Conservation (phyloP, 1,140 invertebrate species). For the Leguminivora glycinivorella region DNA sequence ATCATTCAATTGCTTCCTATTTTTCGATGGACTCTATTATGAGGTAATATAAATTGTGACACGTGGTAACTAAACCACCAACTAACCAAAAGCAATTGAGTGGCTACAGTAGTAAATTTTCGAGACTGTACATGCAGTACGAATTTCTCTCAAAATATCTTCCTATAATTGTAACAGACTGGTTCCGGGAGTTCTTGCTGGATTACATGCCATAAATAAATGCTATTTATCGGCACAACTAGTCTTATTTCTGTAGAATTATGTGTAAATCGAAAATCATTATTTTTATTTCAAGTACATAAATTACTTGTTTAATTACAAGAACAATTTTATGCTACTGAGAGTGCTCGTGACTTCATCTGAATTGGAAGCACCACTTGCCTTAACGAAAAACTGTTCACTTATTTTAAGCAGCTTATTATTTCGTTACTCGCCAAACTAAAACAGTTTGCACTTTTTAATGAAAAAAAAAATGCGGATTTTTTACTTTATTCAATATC, state of each 20-base stretch:
- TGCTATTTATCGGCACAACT: constrained; percentile 14
- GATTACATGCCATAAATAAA: constrained; percentile 18
- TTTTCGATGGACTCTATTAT: no score
- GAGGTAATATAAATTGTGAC: no score
- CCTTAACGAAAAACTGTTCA: not conserved
- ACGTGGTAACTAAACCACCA: no score
- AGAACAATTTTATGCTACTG: not conserved
- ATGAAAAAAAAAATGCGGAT: no score
- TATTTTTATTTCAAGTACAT: constrained; percentile 5
- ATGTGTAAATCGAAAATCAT: not conserved
- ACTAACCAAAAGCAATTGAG: no score
- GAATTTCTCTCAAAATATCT: not conserved
- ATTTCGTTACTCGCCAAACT: not conserved
- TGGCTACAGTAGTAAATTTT: no score
- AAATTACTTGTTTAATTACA: not conserved
- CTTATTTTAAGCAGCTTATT: not conserved
- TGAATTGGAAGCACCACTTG: not conserved
- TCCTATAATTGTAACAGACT: not conserved
- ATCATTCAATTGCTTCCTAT: no score
- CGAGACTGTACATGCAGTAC: no score
- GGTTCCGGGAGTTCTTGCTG: not conserved
- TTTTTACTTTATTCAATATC: no score
- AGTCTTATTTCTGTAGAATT: constrained; percentile 10
- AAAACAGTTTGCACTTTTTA: not conserved
- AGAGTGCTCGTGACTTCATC: not conserved